These are phyloP conservation scores for Benitochromis conjunctus DNA, from an alignment of 2,113 vertebrate species.

Conservation along the genomic window DNA sequence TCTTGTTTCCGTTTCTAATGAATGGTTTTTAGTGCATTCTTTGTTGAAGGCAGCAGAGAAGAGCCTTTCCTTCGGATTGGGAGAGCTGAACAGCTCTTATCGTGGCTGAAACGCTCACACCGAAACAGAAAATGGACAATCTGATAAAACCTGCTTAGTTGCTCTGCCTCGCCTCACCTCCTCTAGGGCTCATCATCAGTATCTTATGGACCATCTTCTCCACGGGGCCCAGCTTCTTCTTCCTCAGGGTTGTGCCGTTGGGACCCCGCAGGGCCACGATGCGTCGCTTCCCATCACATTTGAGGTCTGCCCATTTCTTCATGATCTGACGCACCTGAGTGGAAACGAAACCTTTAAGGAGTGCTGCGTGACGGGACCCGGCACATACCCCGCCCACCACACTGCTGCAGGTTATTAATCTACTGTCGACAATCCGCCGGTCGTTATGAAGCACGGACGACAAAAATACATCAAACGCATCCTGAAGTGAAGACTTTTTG, in stretches of 20 bases:
- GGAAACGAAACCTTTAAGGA: neutral
- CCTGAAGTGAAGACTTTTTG: accelerated
- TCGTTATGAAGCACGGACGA: neutral
- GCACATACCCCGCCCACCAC: neutral
- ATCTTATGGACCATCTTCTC: constrained; percentile 76
- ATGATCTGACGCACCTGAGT: constrained; percentile 69
- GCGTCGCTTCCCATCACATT: constrained; percentile 74
- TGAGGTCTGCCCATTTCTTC: constrained; percentile 80
- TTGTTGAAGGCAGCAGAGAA: neutral
- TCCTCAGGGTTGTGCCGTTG: constrained; percentile 24
- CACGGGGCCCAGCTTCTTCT: constrained; percentile 65
- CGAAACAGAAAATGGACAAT: neutral
- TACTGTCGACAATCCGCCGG: neutral
- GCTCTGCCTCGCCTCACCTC: constrained; percentile 27
- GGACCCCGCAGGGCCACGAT: constrained; percentile 45
- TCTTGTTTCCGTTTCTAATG: neutral
- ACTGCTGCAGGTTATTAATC: neutral
- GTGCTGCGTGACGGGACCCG: neutral
- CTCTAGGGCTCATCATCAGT: constrained; percentile 64
- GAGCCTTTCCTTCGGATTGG: neutral
- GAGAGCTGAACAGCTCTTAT: neutral
- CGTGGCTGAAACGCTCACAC: neutral
- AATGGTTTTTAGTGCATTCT: neutral
- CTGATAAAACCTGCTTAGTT: neutral
- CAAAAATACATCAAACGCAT: neutral